phyloP scores from a whole-genome alignment of 1,140 invertebrate species.

The Vanessa atalanta region DNA sequence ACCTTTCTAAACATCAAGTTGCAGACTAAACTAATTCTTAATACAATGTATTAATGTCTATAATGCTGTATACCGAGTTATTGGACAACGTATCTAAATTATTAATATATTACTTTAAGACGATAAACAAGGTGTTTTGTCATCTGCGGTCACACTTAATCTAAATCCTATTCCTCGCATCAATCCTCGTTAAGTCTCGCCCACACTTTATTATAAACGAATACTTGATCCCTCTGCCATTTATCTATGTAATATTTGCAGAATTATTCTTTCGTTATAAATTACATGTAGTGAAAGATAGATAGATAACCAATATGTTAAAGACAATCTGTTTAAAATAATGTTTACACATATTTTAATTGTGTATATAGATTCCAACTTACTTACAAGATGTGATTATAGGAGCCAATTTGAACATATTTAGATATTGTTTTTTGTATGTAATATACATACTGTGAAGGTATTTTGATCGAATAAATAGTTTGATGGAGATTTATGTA shows the following conservation, averaged over 20 bases:
- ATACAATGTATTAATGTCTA: not conserved
- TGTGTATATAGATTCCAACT: too few species aligned
- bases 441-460: too few species aligned
- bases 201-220: slow-evolving; percentile 42
- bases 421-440: too few species aligned
- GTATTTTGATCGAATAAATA: too few species aligned
- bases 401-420: too few species aligned
- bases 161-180: slow-evolving; percentile 50
- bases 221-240: slow-evolving; percentile 35
- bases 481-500: too few species aligned
- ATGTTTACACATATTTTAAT: too few species aligned
- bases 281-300: not conserved
- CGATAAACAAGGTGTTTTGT: slow-evolving; percentile 48
- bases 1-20: not conserved
- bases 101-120: slow-evolving; percentile 42
- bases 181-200: slow-evolving; percentile 55
- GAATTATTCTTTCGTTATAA: slow-evolving; percentile 18
- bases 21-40: slow-evolving; percentile 8
- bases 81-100: slow-evolving; percentile 43
- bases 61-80: not conserved
- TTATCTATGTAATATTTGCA: slow-evolving; percentile 38
- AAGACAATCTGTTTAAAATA: too few species aligned
- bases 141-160: slow-evolving; percentile 46
- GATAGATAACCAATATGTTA: not conserved
- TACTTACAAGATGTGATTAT: too few species aligned